Percentiles rank a stretch among this genome's conserved stretches.
These are phyloP conservation scores for Heliconius erato DNA, from an alignment of 2,888 invertebrate genomes.

Conservation along the genomic window DNA sequence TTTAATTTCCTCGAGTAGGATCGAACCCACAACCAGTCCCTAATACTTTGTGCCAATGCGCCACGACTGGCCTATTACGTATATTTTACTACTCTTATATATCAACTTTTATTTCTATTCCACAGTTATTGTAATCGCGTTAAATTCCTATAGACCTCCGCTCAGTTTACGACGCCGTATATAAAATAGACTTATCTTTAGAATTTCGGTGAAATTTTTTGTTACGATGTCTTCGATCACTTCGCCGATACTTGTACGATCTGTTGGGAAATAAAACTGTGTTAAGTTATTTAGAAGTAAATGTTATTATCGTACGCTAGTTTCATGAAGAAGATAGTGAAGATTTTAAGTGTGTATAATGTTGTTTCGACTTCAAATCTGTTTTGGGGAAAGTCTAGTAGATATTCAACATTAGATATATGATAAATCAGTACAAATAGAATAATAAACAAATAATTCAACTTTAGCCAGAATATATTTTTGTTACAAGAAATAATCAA, in stretches of 20 bases:
- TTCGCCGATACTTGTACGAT: slow-evolving; percentile 9
- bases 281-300: neutral
- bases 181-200: slow-evolving; percentile 7
- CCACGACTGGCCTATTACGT: too few species aligned
- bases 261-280: neutral
- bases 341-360: neutral
- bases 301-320: neutral
- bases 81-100: neutral
- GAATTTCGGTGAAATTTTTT: neutral
- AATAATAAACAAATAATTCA: too few species aligned
- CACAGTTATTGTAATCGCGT: neutral
- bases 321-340: neutral
- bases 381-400: neutral
- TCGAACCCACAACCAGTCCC: too few species aligned
- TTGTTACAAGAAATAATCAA: too few species aligned
- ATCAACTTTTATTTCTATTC: neutral
- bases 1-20: too few species aligned
- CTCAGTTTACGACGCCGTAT: neutral
- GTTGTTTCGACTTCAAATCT: neutral
- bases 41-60: too few species aligned
- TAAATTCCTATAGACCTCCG: neutral
- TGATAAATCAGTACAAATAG: too few species aligned
- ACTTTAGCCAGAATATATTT: too few species aligned
- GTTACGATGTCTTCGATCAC: slow-evolving; percentile 5
- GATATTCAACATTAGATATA: too few species aligned